A percentile compares a stretch with the other conserved stretches of the same genome.
These are phyloP conservation scores for Muscicapa comitata DNA, from an alignment of 2,797 vertebrate species.

Conservation along the genomic window DNA sequence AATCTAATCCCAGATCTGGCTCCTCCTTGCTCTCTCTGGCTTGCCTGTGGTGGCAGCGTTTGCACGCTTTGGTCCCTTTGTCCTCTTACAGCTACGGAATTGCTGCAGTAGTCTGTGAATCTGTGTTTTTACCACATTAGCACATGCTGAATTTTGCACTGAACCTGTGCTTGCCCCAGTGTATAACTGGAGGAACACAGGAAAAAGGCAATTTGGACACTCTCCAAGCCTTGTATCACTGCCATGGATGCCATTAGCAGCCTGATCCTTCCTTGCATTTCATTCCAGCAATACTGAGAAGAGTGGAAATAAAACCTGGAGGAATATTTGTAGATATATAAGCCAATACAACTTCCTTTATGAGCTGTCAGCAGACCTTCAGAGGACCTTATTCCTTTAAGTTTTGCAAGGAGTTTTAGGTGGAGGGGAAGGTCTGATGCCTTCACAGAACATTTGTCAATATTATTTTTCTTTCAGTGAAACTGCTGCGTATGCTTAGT, in stretches of 20 bases:
- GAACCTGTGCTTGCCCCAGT: background rate
- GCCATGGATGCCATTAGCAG: background rate
- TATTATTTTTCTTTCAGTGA: background rate
- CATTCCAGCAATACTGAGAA: background rate
- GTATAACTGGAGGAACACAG: background rate
- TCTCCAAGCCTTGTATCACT: background rate
- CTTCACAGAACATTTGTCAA: background rate
- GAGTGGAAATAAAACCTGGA: background rate
- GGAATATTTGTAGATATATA: background rate
- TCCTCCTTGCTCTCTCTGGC: background rate
- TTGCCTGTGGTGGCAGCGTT: background rate
- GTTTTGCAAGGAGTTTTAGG: background rate
- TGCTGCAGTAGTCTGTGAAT: background rate
- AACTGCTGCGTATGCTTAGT: background rate
- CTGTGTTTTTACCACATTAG: background rate
- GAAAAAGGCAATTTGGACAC: background rate
- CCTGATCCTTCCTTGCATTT: background rate
- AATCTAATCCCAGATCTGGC: background rate
- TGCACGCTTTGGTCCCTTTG: background rate
- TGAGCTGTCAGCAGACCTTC: background rate
- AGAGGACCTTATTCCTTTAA: background rate
- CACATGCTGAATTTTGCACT: background rate
- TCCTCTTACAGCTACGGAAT: background rate
- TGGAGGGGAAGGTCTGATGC: rapidly evolving
- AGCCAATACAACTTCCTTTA: background rate